phyloP scores from a whole-genome alignment of 2,888 invertebrate genomes.

The Phyllotreta cruciferae region DNA sequence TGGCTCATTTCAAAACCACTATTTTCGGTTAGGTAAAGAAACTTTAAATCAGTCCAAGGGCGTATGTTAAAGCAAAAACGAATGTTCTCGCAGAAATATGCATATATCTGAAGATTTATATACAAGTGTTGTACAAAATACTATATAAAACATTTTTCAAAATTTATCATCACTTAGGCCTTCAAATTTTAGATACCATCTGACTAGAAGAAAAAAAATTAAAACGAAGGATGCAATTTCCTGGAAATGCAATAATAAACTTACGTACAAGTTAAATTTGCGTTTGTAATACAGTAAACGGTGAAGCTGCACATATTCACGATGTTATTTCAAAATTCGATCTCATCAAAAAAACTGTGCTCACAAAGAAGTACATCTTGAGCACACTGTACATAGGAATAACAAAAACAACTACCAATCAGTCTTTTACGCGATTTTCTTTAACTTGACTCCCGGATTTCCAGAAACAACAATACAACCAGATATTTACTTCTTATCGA shows the following conservation, averaged over 20 bases:
- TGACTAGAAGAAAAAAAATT: conserved; percentile 48
- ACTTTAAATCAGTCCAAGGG: no score
- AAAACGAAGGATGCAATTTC: conserved; percentile 22
- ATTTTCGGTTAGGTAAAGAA: no score
- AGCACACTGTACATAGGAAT: no score
- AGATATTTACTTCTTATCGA: conserved; percentile 70
- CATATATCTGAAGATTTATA: conserved; percentile 21
- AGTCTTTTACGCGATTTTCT: no score
- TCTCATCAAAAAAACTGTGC: no score
- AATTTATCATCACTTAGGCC: conserved; percentile 41
- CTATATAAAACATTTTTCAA: conserved; percentile 31
- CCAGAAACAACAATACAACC: conserved; percentile 14
- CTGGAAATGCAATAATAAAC: conserved; percentile 15
- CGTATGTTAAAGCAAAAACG: not conserved
- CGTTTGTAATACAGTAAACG: not conserved
- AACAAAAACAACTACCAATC: no score
- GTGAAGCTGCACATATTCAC: no score
- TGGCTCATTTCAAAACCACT: no score
- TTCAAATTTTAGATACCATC: conserved; percentile 42
- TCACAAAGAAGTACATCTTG: no score
- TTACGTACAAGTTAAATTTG: not conserved
- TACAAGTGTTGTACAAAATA: conserved; percentile 42
- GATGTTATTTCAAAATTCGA: no score
- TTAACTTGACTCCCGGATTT: conserved; percentile 17
- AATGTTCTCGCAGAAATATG: not conserved